Percentiles rank a stretch among this genome's conserved stretches.
phyloP scores from a whole-genome alignment of 1,140 invertebrate genomes.

The Paraescarpia echinospica region DNA sequence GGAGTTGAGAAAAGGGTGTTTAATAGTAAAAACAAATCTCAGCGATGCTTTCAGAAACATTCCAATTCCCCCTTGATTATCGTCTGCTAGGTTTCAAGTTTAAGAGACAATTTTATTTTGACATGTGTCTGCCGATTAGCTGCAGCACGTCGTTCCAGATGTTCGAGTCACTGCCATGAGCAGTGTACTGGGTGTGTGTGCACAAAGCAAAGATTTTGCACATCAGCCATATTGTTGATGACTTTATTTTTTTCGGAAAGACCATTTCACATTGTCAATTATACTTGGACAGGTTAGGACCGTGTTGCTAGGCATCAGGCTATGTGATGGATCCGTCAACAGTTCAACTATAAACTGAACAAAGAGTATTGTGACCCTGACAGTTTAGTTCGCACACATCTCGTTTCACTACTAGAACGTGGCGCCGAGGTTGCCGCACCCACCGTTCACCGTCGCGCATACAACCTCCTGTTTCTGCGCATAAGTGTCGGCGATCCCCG shows the following conservation, averaged over 20 bases:
- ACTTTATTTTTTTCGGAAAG: neutral
- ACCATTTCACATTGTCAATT: neutral
- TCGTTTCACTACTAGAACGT: neutral
- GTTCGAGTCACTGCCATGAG: no score
- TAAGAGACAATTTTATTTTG: neutral
- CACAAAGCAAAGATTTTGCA: neutral
- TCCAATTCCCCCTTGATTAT: neutral
- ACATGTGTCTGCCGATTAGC: neutral
- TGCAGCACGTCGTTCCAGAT: no score
- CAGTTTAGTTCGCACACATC: neutral
- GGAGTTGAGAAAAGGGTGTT: no score
- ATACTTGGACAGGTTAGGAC: neutral
- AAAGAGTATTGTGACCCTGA: neutral
- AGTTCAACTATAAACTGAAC: no score
- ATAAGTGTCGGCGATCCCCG: neutral
- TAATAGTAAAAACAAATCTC: neutral
- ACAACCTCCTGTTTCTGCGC: neutral
- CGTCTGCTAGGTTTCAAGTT: neutral
- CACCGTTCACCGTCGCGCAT: neutral
- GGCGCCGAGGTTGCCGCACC: neutral
- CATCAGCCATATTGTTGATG: neutral
- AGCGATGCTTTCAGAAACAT: neutral
- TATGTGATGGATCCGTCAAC: no score
- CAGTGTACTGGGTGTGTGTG: no score
- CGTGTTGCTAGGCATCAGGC: neutral